Evolutionary conservation across 2,888 invertebrate genomes (phyloP).

Genomic region (Lithophane leautieri): DNA sequence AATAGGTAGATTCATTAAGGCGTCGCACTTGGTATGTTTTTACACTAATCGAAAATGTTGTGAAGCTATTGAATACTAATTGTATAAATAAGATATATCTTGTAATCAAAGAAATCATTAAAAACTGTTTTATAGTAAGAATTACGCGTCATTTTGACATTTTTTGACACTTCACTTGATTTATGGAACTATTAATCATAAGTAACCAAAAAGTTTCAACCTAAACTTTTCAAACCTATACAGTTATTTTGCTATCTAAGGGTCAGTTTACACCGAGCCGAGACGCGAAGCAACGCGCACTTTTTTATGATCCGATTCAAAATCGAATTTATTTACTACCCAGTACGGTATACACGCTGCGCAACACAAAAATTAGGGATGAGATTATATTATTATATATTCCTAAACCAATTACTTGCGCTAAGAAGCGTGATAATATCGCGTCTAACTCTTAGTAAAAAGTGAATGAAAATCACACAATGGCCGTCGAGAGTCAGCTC

Average conservation of each 20-base stretch:
- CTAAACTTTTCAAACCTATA: not conserved
- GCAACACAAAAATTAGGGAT: not conserved
- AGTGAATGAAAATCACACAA: constrained; percentile 85
- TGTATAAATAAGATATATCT: constrained; percentile 74
- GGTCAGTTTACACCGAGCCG: no score
- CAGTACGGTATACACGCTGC: no score
- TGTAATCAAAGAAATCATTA: constrained; percentile 68
- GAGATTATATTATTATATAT: not conserved
- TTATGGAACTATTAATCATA: constrained; percentile 18
- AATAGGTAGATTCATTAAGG: constrained; percentile 80
- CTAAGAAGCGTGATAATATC: constrained; percentile 72
- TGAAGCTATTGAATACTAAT: constrained; percentile 72
- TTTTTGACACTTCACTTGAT: constrained; percentile 12
- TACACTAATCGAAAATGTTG: constrained; percentile 71
- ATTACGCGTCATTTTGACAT: constrained; percentile 52
- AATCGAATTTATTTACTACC: no score
- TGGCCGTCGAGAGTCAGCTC: constrained; percentile 82
- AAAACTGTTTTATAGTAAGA: constrained; percentile 48
- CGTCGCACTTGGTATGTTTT: constrained; percentile 83
- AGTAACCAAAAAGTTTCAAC: not conserved
- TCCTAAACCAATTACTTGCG: constrained; percentile 52
- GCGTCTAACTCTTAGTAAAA: constrained; percentile 76
- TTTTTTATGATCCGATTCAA: no score
- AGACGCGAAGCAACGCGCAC: no score
- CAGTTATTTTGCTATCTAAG: not conserved